Percentiles rank a stretch among this genome's conserved stretches.
phyloP scores from a whole-genome alignment of 2,113 vertebrate genomes.

The Hydrolagus affinis region DNA sequence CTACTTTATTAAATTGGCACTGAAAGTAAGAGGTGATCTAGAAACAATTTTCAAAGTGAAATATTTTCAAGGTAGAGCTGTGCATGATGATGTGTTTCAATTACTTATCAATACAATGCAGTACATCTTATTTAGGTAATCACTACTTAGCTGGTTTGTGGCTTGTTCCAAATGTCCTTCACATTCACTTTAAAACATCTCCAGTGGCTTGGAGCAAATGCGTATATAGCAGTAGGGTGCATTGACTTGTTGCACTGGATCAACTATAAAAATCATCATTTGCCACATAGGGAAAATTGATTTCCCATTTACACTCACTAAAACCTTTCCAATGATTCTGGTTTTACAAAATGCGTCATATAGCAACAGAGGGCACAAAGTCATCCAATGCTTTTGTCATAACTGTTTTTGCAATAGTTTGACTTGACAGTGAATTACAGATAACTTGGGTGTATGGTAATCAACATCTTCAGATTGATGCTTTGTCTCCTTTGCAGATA shows the following conservation, averaged over 20 bases:
- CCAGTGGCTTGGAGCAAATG: neutral
- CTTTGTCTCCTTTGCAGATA: neutral
- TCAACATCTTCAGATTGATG: neutral
- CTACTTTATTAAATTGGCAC: neutral
- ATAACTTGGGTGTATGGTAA: neutral
- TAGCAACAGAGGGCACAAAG: neutral
- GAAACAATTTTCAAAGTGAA: neutral
- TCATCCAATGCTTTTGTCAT: neutral
- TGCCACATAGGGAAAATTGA: neutral
- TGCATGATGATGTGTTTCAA: neutral
- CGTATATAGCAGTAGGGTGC: neutral
- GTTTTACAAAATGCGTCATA: neutral
- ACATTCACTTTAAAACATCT: neutral
- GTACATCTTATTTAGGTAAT: neutral
- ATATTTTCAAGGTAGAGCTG: neutral
- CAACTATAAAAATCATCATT: slow-evolving; percentile 3
- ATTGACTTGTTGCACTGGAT: neutral
- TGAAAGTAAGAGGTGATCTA: neutral
- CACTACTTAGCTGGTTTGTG: neutral
- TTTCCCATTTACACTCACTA: neutral
- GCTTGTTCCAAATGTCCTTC: neutral
- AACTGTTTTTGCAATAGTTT: neutral
- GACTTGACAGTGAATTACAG: neutral
- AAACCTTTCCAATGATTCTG: neutral
- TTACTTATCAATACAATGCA: neutral